phyloP scores from a whole-genome alignment of 2,888 invertebrate species.

The Euphydryas editha region DNA sequence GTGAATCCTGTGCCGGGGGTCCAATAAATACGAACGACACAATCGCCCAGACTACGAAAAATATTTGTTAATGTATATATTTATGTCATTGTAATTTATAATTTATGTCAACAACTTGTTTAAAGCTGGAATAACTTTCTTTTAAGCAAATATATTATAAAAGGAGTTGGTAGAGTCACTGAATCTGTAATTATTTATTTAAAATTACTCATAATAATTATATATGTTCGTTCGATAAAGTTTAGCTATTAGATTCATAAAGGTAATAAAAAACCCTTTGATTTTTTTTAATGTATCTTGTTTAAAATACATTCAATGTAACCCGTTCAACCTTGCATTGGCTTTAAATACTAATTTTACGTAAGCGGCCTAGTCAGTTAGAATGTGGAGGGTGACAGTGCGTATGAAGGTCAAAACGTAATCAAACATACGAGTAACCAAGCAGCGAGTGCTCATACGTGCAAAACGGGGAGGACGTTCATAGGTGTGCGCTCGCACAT shows the following conservation, averaged over 20 bases:
- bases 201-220: too few species aligned
- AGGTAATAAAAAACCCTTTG: too few species aligned
- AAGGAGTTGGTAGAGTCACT: background rate
- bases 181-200: background rate
- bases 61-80: too few species aligned
- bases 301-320: background rate
- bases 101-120: conserved; percentile 26
- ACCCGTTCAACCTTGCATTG: conserved; percentile 1
- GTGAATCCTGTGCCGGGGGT: too few species aligned
- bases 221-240: too few species aligned
- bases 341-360: conserved; percentile 5
- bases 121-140: conserved; percentile 9
- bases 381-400: conserved; percentile 18
- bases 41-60: too few species aligned
- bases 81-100: too few species aligned
- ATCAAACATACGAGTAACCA: conserved; percentile 43
- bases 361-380: conserved; percentile 18
- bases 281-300: too few species aligned
- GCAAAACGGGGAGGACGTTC: conserved; percentile 46
- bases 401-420: conserved; percentile 53
- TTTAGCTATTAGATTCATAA: background rate
- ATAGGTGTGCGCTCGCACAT: conserved; percentile 23
- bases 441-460: conserved; percentile 45
- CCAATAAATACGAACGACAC: too few species aligned
- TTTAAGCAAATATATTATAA: background rate